These are phyloP conservation scores for Carterocephalus palaemon DNA, from an alignment of 2,888 invertebrate genomes.

Conservation along the genomic window DNA sequence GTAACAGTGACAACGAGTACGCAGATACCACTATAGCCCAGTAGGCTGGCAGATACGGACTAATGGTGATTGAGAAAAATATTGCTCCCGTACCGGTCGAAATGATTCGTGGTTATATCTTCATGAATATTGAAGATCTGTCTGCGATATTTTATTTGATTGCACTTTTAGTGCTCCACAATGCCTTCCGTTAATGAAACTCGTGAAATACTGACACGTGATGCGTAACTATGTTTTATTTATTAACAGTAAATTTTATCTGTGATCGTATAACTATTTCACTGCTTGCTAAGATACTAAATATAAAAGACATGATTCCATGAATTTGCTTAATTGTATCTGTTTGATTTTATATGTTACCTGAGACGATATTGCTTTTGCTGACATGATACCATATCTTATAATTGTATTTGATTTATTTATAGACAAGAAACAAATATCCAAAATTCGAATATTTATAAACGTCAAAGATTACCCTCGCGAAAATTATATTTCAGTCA, in stretches of 20 bases:
- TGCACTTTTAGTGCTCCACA: conserved; percentile 45
- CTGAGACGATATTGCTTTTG: too few species aligned
- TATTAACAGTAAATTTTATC: background rate
- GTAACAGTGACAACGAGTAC: conserved; percentile 43
- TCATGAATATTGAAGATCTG: conserved; percentile 77
- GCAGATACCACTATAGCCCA: conserved; percentile 63
- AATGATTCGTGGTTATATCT: conserved; percentile 73
- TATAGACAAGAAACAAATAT: conserved; percentile 12
- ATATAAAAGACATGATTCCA: too few species aligned
- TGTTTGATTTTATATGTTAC: too few species aligned
- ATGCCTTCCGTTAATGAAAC: conserved; percentile 46
- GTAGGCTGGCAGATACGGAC: conserved; percentile 71
- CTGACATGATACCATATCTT: too few species aligned
- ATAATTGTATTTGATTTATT: too few species aligned
- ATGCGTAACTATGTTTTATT: conserved; percentile 43
- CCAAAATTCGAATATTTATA: conserved; percentile 43
- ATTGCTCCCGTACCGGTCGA: conserved; percentile 61
- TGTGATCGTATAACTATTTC: too few species aligned
- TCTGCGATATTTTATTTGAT: conserved; percentile 69
- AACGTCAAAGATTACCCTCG: conserved; percentile 64
- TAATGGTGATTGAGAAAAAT: conserved; percentile 80
- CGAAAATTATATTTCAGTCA: conserved; percentile 65
- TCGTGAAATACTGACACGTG: conserved; percentile 47
- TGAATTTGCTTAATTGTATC: too few species aligned
- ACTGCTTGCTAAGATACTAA: too few species aligned